These are phyloP conservation scores for Drosophila monieri DNA, from an alignment of 2,888 invertebrate genomes.

Conservation along the genomic window DNA sequence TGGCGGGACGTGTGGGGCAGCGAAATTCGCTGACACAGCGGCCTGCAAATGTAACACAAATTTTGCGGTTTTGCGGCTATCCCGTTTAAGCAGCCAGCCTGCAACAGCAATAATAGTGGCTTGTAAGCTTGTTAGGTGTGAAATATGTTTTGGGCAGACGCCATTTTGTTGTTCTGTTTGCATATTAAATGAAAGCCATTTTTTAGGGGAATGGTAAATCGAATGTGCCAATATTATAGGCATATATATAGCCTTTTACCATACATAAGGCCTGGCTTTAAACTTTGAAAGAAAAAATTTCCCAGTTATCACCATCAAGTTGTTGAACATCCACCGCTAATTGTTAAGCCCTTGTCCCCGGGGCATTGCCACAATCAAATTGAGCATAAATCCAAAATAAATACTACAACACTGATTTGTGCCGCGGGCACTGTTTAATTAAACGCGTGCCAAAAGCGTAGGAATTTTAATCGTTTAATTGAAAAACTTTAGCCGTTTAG, in stretches of 20 bases:
- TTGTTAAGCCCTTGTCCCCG: constrained; percentile 26
- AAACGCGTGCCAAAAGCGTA: constrained; percentile 49
- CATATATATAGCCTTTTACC: constrained; percentile 7
- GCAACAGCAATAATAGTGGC: constrained; percentile 32
- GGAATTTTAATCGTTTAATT: constrained; percentile 71
- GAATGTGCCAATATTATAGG: constrained; percentile 7
- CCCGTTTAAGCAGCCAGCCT: constrained; percentile 54
- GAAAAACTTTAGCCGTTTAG: constrained; percentile 66
- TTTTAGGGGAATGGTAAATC: constrained; percentile 12
- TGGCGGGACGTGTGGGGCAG: not conserved
- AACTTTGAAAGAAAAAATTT: not conserved
- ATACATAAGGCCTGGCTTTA: not conserved
- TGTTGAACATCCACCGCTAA: constrained; percentile 20
- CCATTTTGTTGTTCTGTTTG: constrained; percentile 35
- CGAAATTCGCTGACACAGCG: constrained; percentile 35
- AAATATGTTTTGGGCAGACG: constrained; percentile 52
- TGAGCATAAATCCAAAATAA: constrained; percentile 73
- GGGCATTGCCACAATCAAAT: constrained; percentile 71
- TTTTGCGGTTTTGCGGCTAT: constrained; percentile 69
- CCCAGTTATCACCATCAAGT: constrained; percentile 18
- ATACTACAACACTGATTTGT: constrained; percentile 41
- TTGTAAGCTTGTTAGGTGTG: constrained; percentile 65
- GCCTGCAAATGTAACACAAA: constrained; percentile 67
- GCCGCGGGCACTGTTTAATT: constrained; percentile 59
- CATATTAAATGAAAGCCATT: constrained; percentile 54